phyloP scores from a whole-genome alignment of 23 tunicate species.

The Diplosoma virens region DNA sequence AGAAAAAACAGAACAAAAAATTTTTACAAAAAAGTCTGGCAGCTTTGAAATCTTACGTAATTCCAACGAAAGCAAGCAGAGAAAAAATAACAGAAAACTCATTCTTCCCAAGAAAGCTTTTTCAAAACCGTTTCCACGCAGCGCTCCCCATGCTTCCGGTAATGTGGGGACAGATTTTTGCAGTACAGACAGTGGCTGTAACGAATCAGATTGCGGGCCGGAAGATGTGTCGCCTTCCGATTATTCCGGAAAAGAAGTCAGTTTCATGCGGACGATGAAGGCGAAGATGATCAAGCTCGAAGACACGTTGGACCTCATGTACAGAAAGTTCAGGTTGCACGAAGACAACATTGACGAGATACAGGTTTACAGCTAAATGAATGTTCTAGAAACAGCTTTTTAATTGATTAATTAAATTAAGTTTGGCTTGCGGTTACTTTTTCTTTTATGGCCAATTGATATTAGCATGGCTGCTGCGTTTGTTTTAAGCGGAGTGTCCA shows the following conservation, averaged over 20 bases:
- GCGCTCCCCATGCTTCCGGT: too few relatives aligned
- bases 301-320: constrained; percentile 43
- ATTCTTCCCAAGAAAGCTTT: too few relatives aligned
- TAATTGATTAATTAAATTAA: neutral
- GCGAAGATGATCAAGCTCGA: constrained; percentile 41
- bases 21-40: too few relatives aligned
- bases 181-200: neutral
- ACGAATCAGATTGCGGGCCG: too few relatives aligned
- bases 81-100: too few relatives aligned
- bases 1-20: too few relatives aligned
- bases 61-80: too few relatives aligned
- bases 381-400: neutral
- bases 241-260: neutral
- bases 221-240: too few relatives aligned
- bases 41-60: too few relatives aligned
- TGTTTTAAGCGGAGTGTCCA: too few relatives aligned
- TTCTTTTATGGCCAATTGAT: neutral
- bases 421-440: neutral
- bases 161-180: neutral
- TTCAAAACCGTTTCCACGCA: neutral
- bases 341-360: constrained; percentile 90
- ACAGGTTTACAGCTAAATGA: constrained; percentile 34
- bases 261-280: constrained; percentile 1
- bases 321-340: constrained; percentile 59
- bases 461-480: too few relatives aligned